Conservation (phyloP, 2,797 vertebrate genomes). For the Lagorchestes hirsutus region DNA sequence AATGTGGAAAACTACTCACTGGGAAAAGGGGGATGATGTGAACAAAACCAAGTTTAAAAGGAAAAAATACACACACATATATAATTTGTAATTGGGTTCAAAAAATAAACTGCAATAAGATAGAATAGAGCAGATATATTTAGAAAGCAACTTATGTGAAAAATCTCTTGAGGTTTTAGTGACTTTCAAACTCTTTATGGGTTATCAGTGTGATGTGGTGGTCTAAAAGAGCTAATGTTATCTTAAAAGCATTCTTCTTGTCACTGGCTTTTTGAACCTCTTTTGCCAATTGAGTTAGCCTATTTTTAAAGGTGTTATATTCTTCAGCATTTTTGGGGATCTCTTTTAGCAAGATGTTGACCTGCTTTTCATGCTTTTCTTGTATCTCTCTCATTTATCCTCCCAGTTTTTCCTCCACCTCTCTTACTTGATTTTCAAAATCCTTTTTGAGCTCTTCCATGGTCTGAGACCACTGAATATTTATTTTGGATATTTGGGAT, state of each 20-base stretch:
- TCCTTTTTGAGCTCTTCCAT: too few relatives aligned
- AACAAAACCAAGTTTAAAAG: background rate
- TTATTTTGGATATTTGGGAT: too few relatives aligned
- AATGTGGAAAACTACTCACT: background rate
- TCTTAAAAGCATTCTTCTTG: background rate
- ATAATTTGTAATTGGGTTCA: background rate
- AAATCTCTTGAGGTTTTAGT: background rate
- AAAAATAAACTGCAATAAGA: background rate
- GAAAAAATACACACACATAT: background rate
- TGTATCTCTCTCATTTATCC: too few relatives aligned
- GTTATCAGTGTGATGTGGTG: background rate
- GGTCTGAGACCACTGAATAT: too few relatives aligned
- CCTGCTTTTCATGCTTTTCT: too few relatives aligned
- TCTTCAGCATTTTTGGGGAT: too few relatives aligned
- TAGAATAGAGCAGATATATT: background rate
- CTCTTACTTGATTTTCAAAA: too few relatives aligned
- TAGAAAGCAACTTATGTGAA: background rate
- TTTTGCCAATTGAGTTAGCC: too few relatives aligned
- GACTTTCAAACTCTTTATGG: background rate
- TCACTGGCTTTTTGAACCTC: too few relatives aligned
- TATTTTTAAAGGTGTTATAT: too few relatives aligned
- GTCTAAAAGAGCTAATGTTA: background rate
- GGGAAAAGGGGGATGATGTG: background rate
- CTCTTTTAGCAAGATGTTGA: too few relatives aligned
- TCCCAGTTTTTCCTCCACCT: too few relatives aligned